These are phyloP conservation scores for Spheniscus mendiculus DNA, from an alignment of 2,113 vertebrate genomes.

Conservation along the genomic window DNA sequence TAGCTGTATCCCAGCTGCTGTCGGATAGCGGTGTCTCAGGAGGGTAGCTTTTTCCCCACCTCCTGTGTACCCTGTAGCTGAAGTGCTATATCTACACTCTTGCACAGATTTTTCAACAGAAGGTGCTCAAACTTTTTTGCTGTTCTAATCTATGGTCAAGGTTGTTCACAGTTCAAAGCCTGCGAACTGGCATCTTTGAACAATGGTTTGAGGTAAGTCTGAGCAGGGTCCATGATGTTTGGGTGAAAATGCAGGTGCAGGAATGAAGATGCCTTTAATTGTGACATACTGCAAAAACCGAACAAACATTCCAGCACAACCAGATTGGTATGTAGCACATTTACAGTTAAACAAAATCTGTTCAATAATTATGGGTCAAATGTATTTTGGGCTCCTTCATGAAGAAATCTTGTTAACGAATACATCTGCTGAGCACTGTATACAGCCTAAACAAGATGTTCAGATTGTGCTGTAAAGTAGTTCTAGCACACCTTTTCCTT, in stretches of 20 bases:
- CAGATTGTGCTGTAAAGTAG: neutral
- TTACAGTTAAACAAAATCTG: conserved; percentile 53
- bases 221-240: neutral
- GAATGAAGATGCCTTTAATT: neutral
- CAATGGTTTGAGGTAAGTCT: neutral
- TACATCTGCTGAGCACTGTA: neutral
- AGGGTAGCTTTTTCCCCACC: neutral
- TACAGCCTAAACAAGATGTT: neutral
- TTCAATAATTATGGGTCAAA: conserved; percentile 33
- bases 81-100: neutral
- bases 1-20: conserved; percentile 21
- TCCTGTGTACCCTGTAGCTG: neutral
- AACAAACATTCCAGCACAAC: neutral
- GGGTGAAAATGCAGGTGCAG: neutral
- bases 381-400: neutral
- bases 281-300: neutral
- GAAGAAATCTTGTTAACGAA: neutral
- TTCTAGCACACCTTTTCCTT: neutral
- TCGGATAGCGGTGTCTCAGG: neutral
- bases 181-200: neutral
- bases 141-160: neutral
- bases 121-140: neutral
- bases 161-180: neutral
- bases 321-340: neutral
- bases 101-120: neutral